Conservation (phyloP, 2,797 vertebrate species). For the Enteromius trimaculatus region DNA sequence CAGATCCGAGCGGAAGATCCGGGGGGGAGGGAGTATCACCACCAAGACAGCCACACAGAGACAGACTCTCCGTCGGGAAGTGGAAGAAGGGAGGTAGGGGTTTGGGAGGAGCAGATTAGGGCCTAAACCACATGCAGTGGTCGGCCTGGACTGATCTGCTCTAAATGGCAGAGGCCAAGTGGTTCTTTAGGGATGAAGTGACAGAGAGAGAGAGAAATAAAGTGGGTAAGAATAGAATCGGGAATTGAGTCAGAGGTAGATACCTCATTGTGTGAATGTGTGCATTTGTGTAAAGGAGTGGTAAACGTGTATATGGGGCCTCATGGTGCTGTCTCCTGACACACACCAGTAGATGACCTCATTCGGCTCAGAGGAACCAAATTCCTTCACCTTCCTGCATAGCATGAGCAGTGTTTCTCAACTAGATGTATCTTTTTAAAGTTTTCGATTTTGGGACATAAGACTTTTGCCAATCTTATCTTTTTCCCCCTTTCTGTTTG, state of each 20-base stretch:
- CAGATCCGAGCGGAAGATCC: conserved; percentile 53
- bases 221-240: conserved; percentile 38
- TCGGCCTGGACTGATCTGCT: conserved; percentile 57
- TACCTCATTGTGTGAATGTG: conserved; percentile 38
- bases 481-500: too few relatives aligned
- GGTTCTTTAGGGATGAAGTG: conserved; percentile 33
- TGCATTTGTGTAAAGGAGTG: conserved; percentile 12
- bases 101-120: conserved; percentile 44
- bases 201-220: conserved; percentile 11
- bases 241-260: conserved; percentile 50
- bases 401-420: background rate
- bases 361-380: conserved; percentile 33
- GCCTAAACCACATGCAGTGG: conserved; percentile 57
- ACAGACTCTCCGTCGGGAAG: conserved; percentile 26
- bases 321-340: conserved; percentile 36
- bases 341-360: conserved; percentile 47
- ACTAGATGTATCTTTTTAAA: background rate
- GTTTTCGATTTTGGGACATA: background rate
- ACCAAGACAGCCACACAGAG: conserved; percentile 33
- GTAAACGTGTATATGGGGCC: conserved; percentile 5
- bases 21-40: conserved; percentile 19
- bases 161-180: conserved; percentile 65
- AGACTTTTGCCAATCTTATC: background rate
- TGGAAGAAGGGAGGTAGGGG: conserved; percentile 58
- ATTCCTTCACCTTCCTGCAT: background rate